Conservation (phyloP, 2,113 vertebrate genomes). For the Eulacestoma nigropectus region DNA sequence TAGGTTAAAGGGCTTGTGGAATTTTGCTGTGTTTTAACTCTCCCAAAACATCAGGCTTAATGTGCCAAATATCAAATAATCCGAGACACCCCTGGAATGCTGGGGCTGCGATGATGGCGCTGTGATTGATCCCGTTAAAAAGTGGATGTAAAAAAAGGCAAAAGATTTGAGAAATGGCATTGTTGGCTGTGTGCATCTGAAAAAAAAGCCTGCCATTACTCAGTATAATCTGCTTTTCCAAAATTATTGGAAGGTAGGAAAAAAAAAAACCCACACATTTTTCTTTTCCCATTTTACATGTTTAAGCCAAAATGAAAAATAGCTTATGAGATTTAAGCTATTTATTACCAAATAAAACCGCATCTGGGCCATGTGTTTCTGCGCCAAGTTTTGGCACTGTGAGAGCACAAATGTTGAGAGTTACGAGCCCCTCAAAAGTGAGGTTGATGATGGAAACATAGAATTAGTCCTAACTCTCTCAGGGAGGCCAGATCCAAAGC, state of each 20-base stretch:
- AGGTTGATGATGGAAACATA: not conserved
- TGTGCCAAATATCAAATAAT: not conserved
- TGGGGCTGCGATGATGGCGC: rapidly evolving
- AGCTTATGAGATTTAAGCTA: conserved; percentile 20
- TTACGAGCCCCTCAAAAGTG: not conserved
- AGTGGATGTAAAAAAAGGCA: not conserved
- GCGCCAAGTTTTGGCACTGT: not conserved
- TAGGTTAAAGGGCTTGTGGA: not conserved
- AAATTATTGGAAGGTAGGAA: not conserved
- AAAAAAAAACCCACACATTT: not conserved
- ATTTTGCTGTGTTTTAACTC: not conserved
- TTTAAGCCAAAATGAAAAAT: not conserved
- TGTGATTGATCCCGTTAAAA: rapidly evolving
- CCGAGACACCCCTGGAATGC: not conserved
- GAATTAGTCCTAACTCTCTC: not conserved
- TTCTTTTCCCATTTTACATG: not conserved
- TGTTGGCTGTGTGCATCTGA: not conserved
- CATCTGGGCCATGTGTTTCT: not conserved
- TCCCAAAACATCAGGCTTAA: not conserved
- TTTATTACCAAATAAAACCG: conserved; percentile 44
- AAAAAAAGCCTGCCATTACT: not conserved
- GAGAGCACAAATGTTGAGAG: not conserved
- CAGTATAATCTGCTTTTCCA: not conserved
- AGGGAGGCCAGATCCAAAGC: not conserved
- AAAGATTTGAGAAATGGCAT: not conserved